Evolutionary conservation across 2,888 invertebrate species (phyloP).

Genomic region (Rhamphomyia laevipes): DNA sequence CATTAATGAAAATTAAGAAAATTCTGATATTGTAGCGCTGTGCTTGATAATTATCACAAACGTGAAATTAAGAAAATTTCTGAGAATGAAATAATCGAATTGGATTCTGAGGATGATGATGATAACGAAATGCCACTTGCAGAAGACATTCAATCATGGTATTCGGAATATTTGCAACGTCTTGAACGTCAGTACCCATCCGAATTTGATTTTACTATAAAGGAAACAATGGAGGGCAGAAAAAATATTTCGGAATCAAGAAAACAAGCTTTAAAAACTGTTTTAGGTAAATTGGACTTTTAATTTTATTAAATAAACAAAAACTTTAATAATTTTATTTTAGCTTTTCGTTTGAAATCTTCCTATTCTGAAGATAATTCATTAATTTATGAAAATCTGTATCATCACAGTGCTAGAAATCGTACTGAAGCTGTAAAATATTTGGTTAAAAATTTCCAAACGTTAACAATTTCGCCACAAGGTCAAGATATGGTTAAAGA

Average conservation of each 20-base stretch:
- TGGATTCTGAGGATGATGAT: slow-evolving; percentile 27
- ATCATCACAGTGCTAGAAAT: slow-evolving; percentile 54
- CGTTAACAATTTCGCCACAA: slow-evolving; percentile 40
- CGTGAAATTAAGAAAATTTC: slow-evolving; percentile 12
- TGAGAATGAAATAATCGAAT: slow-evolving; percentile 31
- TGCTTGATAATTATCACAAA: slow-evolving; percentile 35
- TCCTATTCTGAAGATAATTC: slow-evolving; percentile 42
- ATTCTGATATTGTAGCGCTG: slow-evolving; percentile 34
- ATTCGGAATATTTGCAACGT: slow-evolving; percentile 43
- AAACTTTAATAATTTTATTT: slow-evolving; percentile 5
- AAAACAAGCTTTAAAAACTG: slow-evolving; percentile 35
- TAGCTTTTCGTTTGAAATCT: slow-evolving; percentile 44
- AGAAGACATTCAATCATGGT: slow-evolving; percentile 40
- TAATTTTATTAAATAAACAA: not conserved
- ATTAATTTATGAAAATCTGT: slow-evolving; percentile 55
- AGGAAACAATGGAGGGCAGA: slow-evolving; percentile 42
- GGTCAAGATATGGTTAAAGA: slow-evolving; percentile 47
- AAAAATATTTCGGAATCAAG: slow-evolving; percentile 29
- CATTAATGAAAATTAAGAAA: not conserved
- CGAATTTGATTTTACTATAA: slow-evolving; percentile 56
- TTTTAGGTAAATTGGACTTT: slow-evolving; percentile 22
- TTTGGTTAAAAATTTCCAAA: slow-evolving; percentile 44
- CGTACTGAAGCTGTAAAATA: slow-evolving; percentile 55
- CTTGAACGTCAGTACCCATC: slow-evolving; percentile 60
- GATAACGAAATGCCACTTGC: slow-evolving; percentile 17